Evolutionary conservation across 2,888 invertebrate genomes (phyloP).

Genomic region (Pristionchus exspectatus): DNA sequence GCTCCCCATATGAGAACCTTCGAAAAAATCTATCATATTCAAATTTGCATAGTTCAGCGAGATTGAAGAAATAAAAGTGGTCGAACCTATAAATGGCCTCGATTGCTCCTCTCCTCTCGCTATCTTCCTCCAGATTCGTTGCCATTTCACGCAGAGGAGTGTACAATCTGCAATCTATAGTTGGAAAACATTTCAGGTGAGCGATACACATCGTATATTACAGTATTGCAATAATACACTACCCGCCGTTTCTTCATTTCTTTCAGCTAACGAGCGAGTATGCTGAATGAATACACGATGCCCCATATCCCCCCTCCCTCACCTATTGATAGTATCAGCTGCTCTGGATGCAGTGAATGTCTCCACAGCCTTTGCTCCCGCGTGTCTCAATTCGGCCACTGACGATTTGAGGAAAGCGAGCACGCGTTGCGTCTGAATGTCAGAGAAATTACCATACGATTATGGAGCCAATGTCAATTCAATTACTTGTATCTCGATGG

Average conservation of each 20-base stretch:
- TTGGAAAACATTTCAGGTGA: neutral
- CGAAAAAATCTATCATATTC: neutral
- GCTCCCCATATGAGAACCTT: neutral
- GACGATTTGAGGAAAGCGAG: neutral
- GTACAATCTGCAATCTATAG: constrained; percentile 57
- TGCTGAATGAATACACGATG: neutral
- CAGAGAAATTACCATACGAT: neutral
- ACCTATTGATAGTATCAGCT: constrained; percentile 61
- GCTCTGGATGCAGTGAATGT: constrained; percentile 63
- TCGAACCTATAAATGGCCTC: constrained; percentile 58
- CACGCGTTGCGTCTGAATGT: constrained; percentile 24
- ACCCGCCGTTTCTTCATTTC: neutral
- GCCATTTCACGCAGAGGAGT: constrained; percentile 57
- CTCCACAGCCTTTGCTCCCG: constrained; percentile 68
- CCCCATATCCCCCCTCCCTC: neutral
- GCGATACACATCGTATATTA: no score
- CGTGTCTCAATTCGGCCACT: constrained; percentile 57
- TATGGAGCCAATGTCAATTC: neutral
- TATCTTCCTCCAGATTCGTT: constrained; percentile 58
- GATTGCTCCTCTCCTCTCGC: constrained; percentile 60
- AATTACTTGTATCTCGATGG: no score
- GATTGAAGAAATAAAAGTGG: neutral
- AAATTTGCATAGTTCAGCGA: neutral
- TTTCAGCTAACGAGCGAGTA: no score
- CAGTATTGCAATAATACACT: no score